Evolutionary conservation across 1,140 invertebrate species (phyloP).

Genomic region (Sycophaga agraensis): DNA sequence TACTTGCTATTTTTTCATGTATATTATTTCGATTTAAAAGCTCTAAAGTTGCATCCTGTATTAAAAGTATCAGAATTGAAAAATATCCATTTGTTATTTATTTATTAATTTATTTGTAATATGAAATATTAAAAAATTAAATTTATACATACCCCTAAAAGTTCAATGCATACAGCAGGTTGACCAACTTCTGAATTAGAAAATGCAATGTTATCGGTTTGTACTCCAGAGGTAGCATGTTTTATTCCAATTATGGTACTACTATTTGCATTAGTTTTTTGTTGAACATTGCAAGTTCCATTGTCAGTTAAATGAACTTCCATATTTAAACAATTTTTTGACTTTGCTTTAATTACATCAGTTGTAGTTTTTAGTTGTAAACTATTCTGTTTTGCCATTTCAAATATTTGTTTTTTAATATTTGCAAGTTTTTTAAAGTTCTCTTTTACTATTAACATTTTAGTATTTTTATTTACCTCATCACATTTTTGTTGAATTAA

Average conservation of each 20-base stretch:
- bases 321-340: neutral
- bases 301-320: no score
- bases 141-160: slow-evolving; percentile 11
- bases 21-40: slow-evolving; percentile 18
- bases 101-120: neutral
- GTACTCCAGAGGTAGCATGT: no score
- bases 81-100: neutral
- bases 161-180: neutral
- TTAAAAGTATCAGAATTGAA: neutral
- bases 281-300: no score
- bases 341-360: neutral
- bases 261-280: no score
- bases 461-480: neutral
- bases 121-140: neutral
- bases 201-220: neutral
- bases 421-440: neutral
- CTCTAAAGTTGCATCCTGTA: slow-evolving; percentile 17
- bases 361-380: neutral
- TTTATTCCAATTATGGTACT: no score
- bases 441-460: neutral
- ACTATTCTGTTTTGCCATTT: neutral
- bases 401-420: neutral
- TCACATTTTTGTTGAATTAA: neutral
- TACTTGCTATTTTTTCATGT: slow-evolving; percentile 18
- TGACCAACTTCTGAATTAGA: neutral